Conservation (phyloP, 2,888 invertebrate genomes). For the Sarcophaga carnaria region DNA sequence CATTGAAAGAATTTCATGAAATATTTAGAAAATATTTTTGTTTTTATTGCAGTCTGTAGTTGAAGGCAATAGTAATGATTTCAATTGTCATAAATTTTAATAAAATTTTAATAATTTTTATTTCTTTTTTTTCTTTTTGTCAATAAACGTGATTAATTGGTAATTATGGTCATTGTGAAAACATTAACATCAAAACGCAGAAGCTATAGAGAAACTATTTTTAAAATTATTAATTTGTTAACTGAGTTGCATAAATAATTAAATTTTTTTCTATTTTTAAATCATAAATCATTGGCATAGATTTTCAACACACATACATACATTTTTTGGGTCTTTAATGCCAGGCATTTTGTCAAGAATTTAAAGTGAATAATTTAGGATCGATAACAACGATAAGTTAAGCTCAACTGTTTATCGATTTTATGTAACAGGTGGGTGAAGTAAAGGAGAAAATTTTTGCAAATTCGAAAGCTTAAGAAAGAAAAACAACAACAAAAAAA, state of each 20-base stretch:
- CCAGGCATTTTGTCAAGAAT: not conserved
- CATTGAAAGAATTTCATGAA: conserved; percentile 60
- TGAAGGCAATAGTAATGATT: conserved; percentile 18
- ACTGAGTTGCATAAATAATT: conserved; percentile 45
- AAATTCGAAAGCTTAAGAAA: no score
- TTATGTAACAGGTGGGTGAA: no score
- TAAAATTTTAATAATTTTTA: not conserved
- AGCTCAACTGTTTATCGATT: no score
- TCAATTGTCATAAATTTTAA: conserved; percentile 38
- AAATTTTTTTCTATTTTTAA: conserved; percentile 19
- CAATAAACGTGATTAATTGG: conserved; percentile 51
- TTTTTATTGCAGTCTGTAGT: conserved; percentile 8
- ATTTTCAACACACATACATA: not conserved
- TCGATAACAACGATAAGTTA: no score
- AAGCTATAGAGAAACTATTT: not conserved
- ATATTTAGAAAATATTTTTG: conserved; percentile 38
- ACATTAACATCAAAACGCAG: conserved; percentile 3
- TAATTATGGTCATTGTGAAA: conserved; percentile 48
- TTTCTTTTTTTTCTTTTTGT: not conserved
- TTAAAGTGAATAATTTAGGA: not conserved
- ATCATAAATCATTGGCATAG: conserved; percentile 46
- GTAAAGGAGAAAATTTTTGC: no score
- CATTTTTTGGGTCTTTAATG: not conserved
- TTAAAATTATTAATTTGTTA: conserved; percentile 34
- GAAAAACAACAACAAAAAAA: no score